These are phyloP conservation scores for Sinocyclocheilus maitianheensis DNA, from an alignment of 2,113 vertebrate species.

Conservation along the genomic window DNA sequence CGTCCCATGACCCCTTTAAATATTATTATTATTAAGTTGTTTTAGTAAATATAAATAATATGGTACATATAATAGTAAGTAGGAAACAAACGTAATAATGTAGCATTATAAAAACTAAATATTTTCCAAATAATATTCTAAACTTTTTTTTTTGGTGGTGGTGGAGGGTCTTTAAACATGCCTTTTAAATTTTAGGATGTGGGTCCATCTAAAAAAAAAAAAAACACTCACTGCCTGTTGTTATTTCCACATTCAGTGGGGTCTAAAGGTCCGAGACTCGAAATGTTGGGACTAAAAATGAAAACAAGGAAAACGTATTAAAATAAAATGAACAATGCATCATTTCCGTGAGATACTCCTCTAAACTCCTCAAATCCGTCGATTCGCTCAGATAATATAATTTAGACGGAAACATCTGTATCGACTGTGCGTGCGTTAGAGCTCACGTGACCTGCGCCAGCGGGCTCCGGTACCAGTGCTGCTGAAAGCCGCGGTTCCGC, in stretches of 20 bases:
- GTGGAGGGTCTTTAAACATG: no score
- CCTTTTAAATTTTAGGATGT: not conserved
- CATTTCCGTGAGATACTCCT: not conserved
- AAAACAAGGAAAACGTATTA: no score
- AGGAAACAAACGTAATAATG: no score
- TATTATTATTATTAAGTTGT: no score
- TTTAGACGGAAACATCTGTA: not conserved
- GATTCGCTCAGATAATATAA: not conserved
- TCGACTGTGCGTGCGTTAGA: not conserved
- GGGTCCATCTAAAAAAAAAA: not conserved
- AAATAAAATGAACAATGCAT: no score
- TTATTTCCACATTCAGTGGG: not conserved
- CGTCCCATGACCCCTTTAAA: no score
- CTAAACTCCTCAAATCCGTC: not conserved
- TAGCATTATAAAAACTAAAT: no score
- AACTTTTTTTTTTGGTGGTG: no score
- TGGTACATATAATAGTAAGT: no score
- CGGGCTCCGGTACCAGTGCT: conserved; percentile 79
- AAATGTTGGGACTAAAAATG: no score
- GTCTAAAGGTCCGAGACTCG: not conserved
- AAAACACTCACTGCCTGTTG: not conserved
- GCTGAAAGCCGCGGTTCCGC: conserved; percentile 80
- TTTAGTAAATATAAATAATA: no score
- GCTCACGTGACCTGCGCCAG: conserved; percentile 79
- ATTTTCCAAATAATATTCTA: no score